A percentile compares a stretch with the other conserved stretches of the same genome.
Evolutionary conservation across 37 sponge, comb jelly and placozoan genomes (phyloP).

Genomic region (Amphimedon queenslandica): DNA sequence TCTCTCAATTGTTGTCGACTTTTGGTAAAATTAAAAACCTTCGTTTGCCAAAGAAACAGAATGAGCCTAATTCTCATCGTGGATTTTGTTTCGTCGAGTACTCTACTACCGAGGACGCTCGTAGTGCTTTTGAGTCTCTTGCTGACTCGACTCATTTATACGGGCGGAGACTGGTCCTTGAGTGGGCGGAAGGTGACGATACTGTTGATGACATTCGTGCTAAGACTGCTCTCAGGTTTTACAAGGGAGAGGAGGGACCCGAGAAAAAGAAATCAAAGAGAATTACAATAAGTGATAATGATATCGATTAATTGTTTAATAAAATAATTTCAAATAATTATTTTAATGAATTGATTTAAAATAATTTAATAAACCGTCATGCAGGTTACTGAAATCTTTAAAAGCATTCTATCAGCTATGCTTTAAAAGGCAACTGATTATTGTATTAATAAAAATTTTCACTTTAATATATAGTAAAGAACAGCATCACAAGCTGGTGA

Average conservation of each 20-base stretch:
- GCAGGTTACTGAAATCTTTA: no score
- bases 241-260: background rate
- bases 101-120: slow-evolving; percentile 80
- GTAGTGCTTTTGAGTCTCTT: slow-evolving; percentile 78
- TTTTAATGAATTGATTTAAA: no score
- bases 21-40: slow-evolving; percentile 90
- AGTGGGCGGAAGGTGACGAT: slow-evolving; percentile 94
- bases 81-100: slow-evolving; percentile 98
- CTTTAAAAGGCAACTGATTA: no score
- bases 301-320: no score
- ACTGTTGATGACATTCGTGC: slow-evolving; percentile 74
- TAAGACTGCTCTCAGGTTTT: slow-evolving; percentile 54
- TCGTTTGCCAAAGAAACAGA: slow-evolving; percentile 84
- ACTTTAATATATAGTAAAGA: no score
- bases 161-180: slow-evolving; percentile 89
- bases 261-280: no score
- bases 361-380: no score
- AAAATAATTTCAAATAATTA: no score
- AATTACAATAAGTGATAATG: no score
- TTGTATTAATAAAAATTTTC: no score
- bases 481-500: no score
- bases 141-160: slow-evolving; percentile 92
- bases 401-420: no score
- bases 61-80: slow-evolving; percentile 72
- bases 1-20: slow-evolving; percentile 72